phyloP scores from a whole-genome alignment of 2,797 vertebrate species.

The Semotilus atromaculatus region DNA sequence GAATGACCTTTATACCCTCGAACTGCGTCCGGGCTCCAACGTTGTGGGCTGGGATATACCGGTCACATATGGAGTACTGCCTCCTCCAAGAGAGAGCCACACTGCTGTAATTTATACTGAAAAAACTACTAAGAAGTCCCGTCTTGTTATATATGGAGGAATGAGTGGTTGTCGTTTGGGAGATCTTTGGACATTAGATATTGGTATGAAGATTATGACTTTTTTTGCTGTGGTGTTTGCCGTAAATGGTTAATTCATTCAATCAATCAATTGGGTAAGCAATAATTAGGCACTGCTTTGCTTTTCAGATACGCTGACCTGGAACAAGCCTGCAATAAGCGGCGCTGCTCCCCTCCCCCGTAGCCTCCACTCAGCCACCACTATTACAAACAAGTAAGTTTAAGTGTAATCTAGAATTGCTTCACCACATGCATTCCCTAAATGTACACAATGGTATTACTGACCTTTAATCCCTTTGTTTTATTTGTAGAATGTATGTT shows the following conservation, averaged over 20 bases:
- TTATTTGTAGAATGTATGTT: conserved; percentile 84
- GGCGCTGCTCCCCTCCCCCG: conserved; percentile 90
- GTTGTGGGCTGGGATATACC: conserved; percentile 95
- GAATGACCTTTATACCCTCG: conserved; percentile 93
- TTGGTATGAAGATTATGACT: conserved; percentile 79
- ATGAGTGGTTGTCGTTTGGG: conserved; percentile 96
- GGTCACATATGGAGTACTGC: conserved; percentile 92
- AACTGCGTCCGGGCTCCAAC: conserved; percentile 91
- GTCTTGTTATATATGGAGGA: conserved; percentile 92
- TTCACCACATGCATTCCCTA: background rate
- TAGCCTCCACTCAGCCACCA: conserved; percentile 93
- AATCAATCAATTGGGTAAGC: background rate
- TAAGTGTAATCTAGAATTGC: background rate
- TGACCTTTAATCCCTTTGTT: conserved; percentile 28
- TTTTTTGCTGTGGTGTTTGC: background rate
- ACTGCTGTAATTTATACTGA: conserved; percentile 96
- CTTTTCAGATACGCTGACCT: conserved; percentile 86
- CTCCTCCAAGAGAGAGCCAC: conserved; percentile 93
- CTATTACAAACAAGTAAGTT: conserved; percentile 93
- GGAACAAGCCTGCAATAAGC: conserved; percentile 90
- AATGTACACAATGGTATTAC: background rate
- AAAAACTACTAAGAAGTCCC: conserved; percentile 87
- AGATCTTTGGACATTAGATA: conserved; percentile 94
- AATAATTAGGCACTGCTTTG: conserved; percentile 6
- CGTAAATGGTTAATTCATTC: background rate